phyloP scores from a whole-genome alignment of 30 jellyfish, hydroid and myxozoan genomes.

The Aurelia coerulea region DNA sequence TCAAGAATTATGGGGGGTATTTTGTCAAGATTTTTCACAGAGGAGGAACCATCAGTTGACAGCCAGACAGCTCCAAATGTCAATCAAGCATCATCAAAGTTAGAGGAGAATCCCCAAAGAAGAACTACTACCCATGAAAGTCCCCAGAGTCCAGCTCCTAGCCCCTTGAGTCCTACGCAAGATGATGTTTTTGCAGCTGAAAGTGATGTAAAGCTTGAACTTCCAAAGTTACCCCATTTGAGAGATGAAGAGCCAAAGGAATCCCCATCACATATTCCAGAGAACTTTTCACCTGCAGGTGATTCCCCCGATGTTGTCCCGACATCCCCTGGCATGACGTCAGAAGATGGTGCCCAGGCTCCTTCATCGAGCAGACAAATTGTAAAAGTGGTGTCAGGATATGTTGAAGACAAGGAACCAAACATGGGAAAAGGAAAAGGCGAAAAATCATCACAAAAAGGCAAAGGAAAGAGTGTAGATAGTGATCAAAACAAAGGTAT shows the following conservation, averaged over 20 bases:
- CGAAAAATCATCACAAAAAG: conserved; percentile 6
- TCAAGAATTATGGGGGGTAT: conserved; percentile 76
- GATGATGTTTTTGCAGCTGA: too few relatives aligned
- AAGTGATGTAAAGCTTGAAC: too few relatives aligned
- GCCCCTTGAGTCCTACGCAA: neutral
- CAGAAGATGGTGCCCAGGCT: conserved; percentile 59
- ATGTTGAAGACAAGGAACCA: conserved; percentile 46
- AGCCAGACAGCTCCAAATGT: neutral
- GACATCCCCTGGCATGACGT: conserved; percentile 64
- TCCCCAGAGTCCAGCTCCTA: neutral
- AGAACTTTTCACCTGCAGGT: conserved; percentile 18
- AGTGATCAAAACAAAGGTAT: conserved; percentile 39
- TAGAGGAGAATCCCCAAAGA: too few relatives aligned
- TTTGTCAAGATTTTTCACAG: conserved; percentile 61
- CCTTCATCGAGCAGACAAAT: conserved; percentile 33
- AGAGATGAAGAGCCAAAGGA: too few relatives aligned
- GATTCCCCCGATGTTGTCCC: conserved; percentile 49
- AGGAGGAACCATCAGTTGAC: conserved; percentile 15
- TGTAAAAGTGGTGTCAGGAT: conserved; percentile 52
- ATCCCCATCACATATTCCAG: neutral
- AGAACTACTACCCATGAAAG: too few relatives aligned
- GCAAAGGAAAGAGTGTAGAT: neutral
- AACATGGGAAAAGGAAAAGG: conserved; percentile 30
- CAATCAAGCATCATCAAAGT: too few relatives aligned
- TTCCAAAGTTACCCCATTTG: too few relatives aligned